Conservation (phyloP, 1,140 invertebrate species). For the Lamellibrachia luymesi region DNA sequence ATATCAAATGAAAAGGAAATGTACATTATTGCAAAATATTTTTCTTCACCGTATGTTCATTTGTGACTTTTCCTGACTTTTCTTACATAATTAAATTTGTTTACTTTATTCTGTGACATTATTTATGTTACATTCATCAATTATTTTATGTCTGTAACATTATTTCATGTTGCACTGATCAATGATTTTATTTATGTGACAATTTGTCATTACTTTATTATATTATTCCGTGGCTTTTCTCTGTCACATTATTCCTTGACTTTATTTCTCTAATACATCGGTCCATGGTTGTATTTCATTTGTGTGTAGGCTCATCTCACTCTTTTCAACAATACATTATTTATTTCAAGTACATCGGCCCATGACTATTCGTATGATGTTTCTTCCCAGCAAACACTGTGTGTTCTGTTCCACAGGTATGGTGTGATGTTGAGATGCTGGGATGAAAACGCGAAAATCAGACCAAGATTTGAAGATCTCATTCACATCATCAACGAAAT, state of each 20-base stretch:
- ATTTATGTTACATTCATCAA: background rate
- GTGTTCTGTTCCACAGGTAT: constrained; percentile 61
- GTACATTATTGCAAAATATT: no score
- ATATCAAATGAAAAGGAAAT: no score
- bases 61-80: no score
- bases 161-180: background rate
- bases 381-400: background rate
- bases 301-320: background rate
- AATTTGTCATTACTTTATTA: background rate
- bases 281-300: no score
- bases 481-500: constrained; percentile 73
- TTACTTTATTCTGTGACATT: no score
- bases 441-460: constrained; percentile 70
- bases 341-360: background rate
- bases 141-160: background rate
- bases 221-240: no score
- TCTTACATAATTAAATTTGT: no score
- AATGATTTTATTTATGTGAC: background rate
- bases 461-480: constrained; percentile 77
- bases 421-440: constrained; percentile 84
- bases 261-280: no score
- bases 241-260: no score
- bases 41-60: no score
- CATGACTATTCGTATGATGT: background rate
- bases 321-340: background rate